Base-by-base conservation (phyloP, 2,888 invertebrate species). In the Drosophila subquinaria region DNA sequence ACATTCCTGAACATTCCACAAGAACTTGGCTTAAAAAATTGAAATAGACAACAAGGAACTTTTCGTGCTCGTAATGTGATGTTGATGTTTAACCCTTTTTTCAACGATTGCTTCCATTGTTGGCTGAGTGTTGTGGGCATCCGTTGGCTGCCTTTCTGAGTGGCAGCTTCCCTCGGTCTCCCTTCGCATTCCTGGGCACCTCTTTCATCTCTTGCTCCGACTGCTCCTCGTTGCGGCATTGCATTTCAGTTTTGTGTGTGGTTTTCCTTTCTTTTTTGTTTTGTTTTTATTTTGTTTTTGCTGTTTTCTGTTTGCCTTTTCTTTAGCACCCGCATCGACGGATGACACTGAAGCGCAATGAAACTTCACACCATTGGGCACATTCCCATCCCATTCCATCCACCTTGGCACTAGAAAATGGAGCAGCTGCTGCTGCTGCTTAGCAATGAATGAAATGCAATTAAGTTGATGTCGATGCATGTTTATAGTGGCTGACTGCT, bases 371-470 rank as follows among this genome's bases (percentile, higher is more conserved):
- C 88, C 71, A 89, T 85, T 88, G 76, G 69, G 48, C 62, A 59
- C 63, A 40, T 23, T n/a, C 43, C 35, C 48, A 9, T n/a, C 43
- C 27, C 48, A 9, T 33, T n/a, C 45, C 10, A 20, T 11, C 23
- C 52, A 52, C 27, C 36, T 63, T 27, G 59, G 17, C 30, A 42
- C 30, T 20, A 27, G 56, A 36, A 55, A 53, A 23, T 40, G 43
- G 13, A 65, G 66, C 67, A 60, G 67, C 36, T 6, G 61, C 74
- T 45, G 52, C 62, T 47, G 42, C 10, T 87, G 82, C 80, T 82
- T 82, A 85, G 88, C 80, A 76, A 76, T 88, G 88, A 89, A 88
- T 89, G 82, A 88, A 84, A 85, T 88, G 84, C 84, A 88, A 89
- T 84, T 88, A 84, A 84, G 74, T 82, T 74, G 85, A 84, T 85